Evolutionary conservation across 2,888 invertebrate genomes (phyloP).

Genomic region (Dicyrtomina minuta): DNA sequence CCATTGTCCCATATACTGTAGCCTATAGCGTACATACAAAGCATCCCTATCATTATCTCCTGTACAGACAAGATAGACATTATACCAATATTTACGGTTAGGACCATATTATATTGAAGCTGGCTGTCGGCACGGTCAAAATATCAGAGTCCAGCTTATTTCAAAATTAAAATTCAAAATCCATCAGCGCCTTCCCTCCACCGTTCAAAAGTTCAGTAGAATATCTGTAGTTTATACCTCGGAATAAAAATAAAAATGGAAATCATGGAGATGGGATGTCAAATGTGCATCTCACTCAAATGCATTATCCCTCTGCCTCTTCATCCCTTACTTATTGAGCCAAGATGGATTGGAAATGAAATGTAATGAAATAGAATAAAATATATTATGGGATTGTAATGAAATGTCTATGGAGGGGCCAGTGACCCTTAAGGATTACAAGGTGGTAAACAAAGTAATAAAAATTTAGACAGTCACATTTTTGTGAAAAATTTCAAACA

Average conservation of each 20-base stretch:
- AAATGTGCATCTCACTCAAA: too few species aligned
- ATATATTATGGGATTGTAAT: too few species aligned
- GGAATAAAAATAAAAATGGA: background rate
- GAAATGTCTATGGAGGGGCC: slow-evolving; percentile 6
- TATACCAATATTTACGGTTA: slow-evolving; percentile 1
- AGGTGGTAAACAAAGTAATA: slow-evolving; percentile 25
- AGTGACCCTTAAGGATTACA: slow-evolving; percentile 17
- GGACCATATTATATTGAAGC: background rate
- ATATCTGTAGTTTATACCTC: background rate
- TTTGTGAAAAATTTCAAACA: too few species aligned
- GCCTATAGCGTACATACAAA: background rate
- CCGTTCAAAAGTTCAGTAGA: too few species aligned
- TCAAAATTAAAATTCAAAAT: background rate
- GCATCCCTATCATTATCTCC: too few species aligned
- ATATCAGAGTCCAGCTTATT: background rate
- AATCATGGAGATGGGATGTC: slow-evolving; percentile 9
- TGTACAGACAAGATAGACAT: too few species aligned
- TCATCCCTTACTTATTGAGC: background rate
- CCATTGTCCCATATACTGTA: background rate
- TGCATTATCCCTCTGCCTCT: too few species aligned
- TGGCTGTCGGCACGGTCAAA: background rate
- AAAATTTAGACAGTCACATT: slow-evolving; percentile 14
- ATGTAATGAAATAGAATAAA: background rate
- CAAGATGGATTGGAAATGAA: background rate
- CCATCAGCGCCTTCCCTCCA: background rate